Conservation (phyloP, 2,113 vertebrate species). For the Triplophysa dalaica region DNA sequence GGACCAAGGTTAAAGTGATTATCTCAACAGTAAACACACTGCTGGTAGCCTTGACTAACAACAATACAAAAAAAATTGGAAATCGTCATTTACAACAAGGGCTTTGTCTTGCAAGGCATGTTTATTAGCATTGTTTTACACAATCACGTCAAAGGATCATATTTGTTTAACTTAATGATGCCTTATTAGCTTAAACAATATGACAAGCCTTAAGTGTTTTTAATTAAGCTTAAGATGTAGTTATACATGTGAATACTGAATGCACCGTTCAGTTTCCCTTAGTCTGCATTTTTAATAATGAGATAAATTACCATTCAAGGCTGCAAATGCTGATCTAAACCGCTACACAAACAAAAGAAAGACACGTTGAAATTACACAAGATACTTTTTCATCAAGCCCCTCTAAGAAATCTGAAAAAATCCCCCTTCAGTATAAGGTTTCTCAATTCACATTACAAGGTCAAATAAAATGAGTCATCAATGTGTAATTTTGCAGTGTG, state of each 20-base stretch:
- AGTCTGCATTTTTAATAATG: too few species aligned
- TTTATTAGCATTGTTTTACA: not conserved
- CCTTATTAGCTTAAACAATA: not conserved
- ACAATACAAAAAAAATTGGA: not conserved
- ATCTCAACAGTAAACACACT: not conserved
- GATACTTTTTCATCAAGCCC: too few species aligned
- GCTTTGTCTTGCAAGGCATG: not conserved
- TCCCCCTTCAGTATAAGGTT: too few species aligned
- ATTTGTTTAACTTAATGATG: not conserved
- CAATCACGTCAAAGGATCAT: not conserved
- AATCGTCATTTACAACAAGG: not conserved
- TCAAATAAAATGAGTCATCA: too few species aligned
- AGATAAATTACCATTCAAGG: too few species aligned
- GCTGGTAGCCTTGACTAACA: conserved; percentile 4
- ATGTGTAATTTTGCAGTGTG: too few species aligned
- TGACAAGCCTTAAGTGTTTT: not conserved
- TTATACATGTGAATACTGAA: not conserved
- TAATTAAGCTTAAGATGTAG: not conserved
- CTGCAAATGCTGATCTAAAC: too few species aligned
- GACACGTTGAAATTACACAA: too few species aligned
- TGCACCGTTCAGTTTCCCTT: too few species aligned
- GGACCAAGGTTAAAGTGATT: not conserved
- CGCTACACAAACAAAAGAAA: too few species aligned
- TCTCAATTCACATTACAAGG: too few species aligned
- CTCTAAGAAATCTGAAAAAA: too few species aligned